Conservation (phyloP, 2,113 vertebrate species). For the Laterallus jamaicensis region DNA sequence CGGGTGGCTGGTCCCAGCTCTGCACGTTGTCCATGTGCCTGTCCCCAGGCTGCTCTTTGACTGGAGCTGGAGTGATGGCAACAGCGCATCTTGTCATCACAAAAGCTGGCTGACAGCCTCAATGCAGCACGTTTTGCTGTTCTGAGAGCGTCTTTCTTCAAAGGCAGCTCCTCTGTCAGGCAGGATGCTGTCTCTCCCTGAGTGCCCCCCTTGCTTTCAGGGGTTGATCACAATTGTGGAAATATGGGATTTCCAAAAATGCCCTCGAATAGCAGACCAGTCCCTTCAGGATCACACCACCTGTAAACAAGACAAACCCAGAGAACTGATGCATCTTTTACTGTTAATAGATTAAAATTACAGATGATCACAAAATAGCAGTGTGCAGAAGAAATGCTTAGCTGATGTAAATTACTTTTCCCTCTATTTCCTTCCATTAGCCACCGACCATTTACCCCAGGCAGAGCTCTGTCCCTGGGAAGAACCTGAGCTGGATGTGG, state of each 20-base stretch:
- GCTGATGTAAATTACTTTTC: constrained; percentile 15
- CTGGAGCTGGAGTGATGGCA: neutral
- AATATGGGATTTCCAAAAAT: neutral
- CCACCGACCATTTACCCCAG: neutral
- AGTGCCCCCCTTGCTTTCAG: fast-evolving
- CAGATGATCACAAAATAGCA: constrained; percentile 41
- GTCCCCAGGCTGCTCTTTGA: neutral
- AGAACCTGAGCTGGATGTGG: neutral
- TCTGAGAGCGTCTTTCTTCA: neutral
- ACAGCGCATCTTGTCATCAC: fast-evolving
- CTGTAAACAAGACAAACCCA: neutral
- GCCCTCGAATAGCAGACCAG: neutral
- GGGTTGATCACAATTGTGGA: neutral
- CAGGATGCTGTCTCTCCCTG: neutral
- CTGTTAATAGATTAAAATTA: constrained; percentile 39
- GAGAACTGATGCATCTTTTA: neutral
- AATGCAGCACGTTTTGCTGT: fast-evolving
- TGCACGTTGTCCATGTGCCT: fast-evolving
- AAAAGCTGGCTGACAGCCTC: neutral
- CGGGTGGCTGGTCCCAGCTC: neutral
- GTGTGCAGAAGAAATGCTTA: neutral
- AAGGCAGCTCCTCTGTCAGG: neutral
- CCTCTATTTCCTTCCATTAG: constrained; percentile 45
- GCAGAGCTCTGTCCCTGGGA: neutral
- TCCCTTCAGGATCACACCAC: neutral